Evolutionary conservation across 92 coral and sea anemone genomes (phyloP).

Genomic region (Paramuricea clavata): DNA sequence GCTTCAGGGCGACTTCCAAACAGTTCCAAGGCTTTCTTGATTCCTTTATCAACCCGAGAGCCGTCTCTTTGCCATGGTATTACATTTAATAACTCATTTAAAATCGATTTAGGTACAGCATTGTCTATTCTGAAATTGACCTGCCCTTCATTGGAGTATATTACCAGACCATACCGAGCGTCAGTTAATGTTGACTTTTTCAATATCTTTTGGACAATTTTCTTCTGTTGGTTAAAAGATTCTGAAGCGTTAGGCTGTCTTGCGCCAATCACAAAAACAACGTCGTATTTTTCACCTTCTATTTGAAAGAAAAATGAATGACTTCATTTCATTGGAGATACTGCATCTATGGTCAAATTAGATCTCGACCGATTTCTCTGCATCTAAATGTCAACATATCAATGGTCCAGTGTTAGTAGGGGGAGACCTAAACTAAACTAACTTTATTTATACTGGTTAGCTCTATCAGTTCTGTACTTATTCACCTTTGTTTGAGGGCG

Average conservation of each 20-base stretch:
- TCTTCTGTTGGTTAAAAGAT: conserved; percentile 4
- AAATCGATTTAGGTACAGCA: background rate
- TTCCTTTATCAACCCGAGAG: conserved; percentile 10
- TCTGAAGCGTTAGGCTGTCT: background rate
- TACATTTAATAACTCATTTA: background rate
- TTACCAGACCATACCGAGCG: background rate
- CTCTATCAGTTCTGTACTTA: no score
- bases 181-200: background rate
- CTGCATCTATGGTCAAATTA: no score
- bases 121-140: background rate
- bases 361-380: no score
- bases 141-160: background rate
- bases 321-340: no score
- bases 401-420: no score
- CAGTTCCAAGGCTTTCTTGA: background rate
- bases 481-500: background rate
- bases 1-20: conserved; percentile 15
- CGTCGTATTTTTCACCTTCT: conserved; percentile 5
- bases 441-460: no score
- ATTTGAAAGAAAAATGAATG: background rate
- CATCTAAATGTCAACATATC: no score
- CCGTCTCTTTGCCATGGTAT: background rate
- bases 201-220: background rate
- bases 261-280: conserved; percentile 9
- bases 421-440: no score